Conservation (phyloP, 2,797 vertebrate genomes). For the Catostomus latipinnis region DNA sequence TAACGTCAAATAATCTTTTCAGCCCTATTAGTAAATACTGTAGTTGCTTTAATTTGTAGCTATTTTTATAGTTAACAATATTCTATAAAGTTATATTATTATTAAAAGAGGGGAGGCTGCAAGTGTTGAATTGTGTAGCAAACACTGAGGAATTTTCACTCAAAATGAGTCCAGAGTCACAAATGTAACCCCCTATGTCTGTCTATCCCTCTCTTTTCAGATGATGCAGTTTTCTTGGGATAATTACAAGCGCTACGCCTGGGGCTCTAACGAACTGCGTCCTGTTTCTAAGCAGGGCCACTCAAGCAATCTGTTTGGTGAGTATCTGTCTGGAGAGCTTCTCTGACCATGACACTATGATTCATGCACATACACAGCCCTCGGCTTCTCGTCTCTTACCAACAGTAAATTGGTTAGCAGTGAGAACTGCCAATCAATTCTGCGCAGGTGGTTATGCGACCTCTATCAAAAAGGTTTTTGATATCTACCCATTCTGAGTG, state of each 20-base stretch:
- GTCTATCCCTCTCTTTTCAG: slow-evolving; percentile 70
- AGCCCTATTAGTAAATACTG: slow-evolving; percentile 35
- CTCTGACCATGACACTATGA: slow-evolving; percentile 52
- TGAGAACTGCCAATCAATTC: slow-evolving; percentile 61
- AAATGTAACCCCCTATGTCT: not conserved
- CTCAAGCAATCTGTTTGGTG: slow-evolving; percentile 98
- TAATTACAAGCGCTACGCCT: slow-evolving; percentile 93
- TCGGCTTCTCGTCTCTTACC: slow-evolving; percentile 70
- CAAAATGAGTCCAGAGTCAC: not conserved
- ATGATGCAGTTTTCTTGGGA: slow-evolving; percentile 99
- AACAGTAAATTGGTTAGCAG: slow-evolving; percentile 65
- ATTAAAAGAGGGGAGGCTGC: too few species aligned
- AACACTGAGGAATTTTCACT: not conserved
- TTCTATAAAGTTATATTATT: too few species aligned
- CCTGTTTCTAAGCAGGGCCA: slow-evolving; percentile 96
- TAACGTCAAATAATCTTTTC: too few species aligned
- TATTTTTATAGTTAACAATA: too few species aligned
- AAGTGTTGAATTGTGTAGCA: too few species aligned
- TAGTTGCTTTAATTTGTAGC: not conserved
- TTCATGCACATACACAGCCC: slow-evolving; percentile 57
- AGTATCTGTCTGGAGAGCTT: slow-evolving; percentile 70
- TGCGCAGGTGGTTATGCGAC: slow-evolving; percentile 15
- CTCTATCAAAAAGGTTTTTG: slow-evolving; percentile 27
- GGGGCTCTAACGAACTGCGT: slow-evolving; percentile 97
- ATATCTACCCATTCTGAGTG: slow-evolving; percentile 4